Evolutionary conservation across 2,797 vertebrate genomes (phyloP).

Genomic region (Poecilia velifera): DNA sequence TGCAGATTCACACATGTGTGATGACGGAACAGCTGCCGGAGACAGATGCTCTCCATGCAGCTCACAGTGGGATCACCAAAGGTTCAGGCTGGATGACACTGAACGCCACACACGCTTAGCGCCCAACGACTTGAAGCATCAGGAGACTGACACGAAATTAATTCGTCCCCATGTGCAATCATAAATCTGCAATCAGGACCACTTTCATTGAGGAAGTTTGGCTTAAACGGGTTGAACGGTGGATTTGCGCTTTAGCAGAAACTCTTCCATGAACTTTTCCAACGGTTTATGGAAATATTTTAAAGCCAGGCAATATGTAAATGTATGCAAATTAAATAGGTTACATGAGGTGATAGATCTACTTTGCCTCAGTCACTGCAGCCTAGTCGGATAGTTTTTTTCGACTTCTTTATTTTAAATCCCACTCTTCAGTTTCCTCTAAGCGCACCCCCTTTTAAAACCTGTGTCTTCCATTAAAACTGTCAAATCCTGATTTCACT

Average conservation of each 20-base stretch:
- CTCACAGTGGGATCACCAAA: constrained; percentile 58
- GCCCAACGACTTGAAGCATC: constrained; percentile 36
- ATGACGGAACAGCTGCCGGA: constrained; percentile 61
- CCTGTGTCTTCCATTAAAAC: neutral
- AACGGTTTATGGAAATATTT: constrained; percentile 45
- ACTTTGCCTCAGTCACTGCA: constrained; percentile 31
- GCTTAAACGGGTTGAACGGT: neutral
- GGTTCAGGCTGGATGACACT: constrained; percentile 59
- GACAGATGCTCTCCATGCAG: constrained; percentile 58
- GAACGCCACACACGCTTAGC: constrained; percentile 24
- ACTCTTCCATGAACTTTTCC: constrained; percentile 19
- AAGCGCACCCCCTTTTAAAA: neutral
- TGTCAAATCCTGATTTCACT: neutral
- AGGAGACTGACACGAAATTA: constrained; percentile 40
- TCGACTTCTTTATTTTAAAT: neutral
- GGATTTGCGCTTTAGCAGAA: constrained; percentile 14
- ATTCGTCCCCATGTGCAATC: constrained; percentile 27
- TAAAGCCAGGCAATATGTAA: constrained; percentile 39
- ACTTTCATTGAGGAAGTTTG: constrained; percentile 33
- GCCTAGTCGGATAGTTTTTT: constrained; percentile 15
- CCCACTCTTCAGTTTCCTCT: neutral
- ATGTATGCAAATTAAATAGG: constrained; percentile 48
- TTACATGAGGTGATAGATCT: constrained; percentile 32
- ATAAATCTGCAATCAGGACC: constrained; percentile 33
- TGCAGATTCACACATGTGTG: constrained; percentile 54